Percentiles rank a stretch among this genome's conserved stretches.
Evolutionary conservation across 2,888 invertebrate species (phyloP).

Genomic region (Diadegma fenestrale): DNA sequence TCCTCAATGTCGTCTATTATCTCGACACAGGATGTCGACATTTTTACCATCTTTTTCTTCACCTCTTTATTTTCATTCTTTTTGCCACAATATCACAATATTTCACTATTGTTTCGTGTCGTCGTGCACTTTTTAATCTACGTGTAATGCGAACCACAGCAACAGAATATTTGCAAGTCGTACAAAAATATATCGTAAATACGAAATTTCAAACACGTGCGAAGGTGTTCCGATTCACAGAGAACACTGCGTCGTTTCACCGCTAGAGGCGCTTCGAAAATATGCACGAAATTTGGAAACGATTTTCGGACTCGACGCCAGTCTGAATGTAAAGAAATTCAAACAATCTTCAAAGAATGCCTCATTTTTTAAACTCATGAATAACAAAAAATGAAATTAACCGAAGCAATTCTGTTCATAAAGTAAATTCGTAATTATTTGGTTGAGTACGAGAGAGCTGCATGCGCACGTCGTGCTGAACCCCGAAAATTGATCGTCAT

Average conservation of each 20-base stretch:
- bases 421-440: no score
- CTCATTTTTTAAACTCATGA: no score
- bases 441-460: no score
- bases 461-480: no score
- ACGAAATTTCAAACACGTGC: background rate
- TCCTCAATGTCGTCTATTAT: slow-evolving; percentile 94
- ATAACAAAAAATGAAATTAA: no score
- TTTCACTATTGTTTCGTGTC: background rate
- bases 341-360: no score
- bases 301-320: no score
- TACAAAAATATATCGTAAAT: background rate
- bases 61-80: background rate
- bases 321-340: no score
- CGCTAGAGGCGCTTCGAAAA: background rate
- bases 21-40: slow-evolving; percentile 88
- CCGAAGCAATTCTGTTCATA: no score
- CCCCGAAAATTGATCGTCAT: background rate
- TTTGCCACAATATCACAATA: slow-evolving; percentile 5
- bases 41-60: slow-evolving; percentile 74
- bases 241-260: background rate
- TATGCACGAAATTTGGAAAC: no score
- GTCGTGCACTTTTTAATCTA: background rate
- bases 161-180: background rate
- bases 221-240: background rate
- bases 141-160: background rate